Base-by-base conservation (phyloP, 2,888 invertebrate species). In the Punctoribates punctum region DNA sequence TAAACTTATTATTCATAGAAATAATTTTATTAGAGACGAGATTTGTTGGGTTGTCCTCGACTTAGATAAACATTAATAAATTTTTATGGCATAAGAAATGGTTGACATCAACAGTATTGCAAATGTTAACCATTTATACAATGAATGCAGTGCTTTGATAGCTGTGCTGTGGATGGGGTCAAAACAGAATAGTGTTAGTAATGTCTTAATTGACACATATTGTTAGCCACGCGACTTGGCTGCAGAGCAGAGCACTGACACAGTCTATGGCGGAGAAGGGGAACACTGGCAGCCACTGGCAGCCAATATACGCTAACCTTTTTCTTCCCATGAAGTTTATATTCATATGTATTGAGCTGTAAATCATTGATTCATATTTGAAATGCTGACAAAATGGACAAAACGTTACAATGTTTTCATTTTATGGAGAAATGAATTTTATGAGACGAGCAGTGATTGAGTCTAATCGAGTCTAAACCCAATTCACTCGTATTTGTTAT, bases 121-220 rank as follows among this genome's bases (percentile, higher is more conserved):
- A 42, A 42, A 42, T 9, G 42, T 42, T 9, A 42, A 6, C 13
- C 8, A 42, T 42, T 42, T 42, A 13, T 9, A 6, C 6, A 6
- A 9, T 42, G 42, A 6, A 42, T 42, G 42, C 42, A 42, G 42
- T 42, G 42, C 42, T 42, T 42, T 9, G 8, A 42, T 42, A 6
- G 42, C n/a, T 54, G 6, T 54, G n/a, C 6, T 20, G 54, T 54
- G n/a, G n/a, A n/a, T 54, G n/a, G 54, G 54, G 54, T 54, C 54
- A 11, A 54, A 20, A n/a, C 54, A 54, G 17, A 54, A 6, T 54
- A 54, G 54, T 54, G 54, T 54, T 54, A 54, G 60, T 60, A 60
- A 60, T 60, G 60, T 60, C 60, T 60, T 72, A 72, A 72, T 72
- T 72, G 72, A 72, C 34, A 72, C 72, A 72, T 72, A 72, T 72